Base-by-base conservation (phyloP, 2,113 vertebrate species). In the Dendropsophus ebraccatus region DNA sequence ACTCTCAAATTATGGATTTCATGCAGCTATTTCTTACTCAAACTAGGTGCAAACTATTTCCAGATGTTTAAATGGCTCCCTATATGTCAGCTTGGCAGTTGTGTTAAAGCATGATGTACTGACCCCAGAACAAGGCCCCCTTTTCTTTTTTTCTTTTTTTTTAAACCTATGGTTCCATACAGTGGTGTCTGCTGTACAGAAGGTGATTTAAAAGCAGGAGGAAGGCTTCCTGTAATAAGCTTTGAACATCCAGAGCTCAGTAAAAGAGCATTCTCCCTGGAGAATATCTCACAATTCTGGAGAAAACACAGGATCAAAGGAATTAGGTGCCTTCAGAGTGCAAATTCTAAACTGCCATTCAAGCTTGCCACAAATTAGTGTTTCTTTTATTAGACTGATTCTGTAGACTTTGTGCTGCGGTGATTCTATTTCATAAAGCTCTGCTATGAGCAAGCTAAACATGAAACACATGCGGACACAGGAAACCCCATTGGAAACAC, bases 261-360 rank as follows among this genome's bases (percentile, higher is more conserved):
- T 85, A 85, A 79, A 62, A 85, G 65, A 73, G 49, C 50, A 30
- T 25, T 72, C 75, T 86, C 84, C 62, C 84, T 28, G 35, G 77
- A 81, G 76, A 81, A 35, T 52, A 81, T 60, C 67, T 74, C 85
- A 60, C 77, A 58, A 81, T 74, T 81, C 67, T 60, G 37, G 50
- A 32, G 50, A 81, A 81, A 81, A 86, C 84, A 87, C 77, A 73
- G 65, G 85, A 87, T 87, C 78, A 87, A 87, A 87, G 78, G 85
- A 81, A 87, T 81, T 47, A 81, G 78, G 67, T 87, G 78, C 85
- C 67, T 81, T 81, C 85, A 74, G 67, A 81, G 77, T 67, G 77
- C 85, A 81, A 72, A 73, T 86, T 81, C 85, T 76, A 76, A 84
- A 76, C 83, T 84, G 83, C 78, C 78, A 87, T 81, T 87, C 77